These are phyloP conservation scores for Amphiprion ocellaris DNA, from an alignment of 2,113 vertebrate species.

Conservation along the genomic window DNA sequence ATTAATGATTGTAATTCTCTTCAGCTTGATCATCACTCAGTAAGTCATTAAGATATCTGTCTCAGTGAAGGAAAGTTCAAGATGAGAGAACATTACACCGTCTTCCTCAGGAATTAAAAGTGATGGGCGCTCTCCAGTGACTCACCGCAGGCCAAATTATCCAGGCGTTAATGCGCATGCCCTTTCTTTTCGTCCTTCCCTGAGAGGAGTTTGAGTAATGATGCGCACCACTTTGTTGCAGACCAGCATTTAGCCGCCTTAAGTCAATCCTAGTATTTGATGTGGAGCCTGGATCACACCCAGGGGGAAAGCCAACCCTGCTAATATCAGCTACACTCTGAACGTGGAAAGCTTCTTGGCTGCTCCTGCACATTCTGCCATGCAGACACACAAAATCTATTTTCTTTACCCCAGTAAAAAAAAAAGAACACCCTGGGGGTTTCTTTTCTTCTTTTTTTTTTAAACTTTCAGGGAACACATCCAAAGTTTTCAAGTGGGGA, in stretches of 20 bases:
- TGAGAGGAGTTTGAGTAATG: constrained; percentile 64
- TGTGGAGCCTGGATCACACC: constrained; percentile 70
- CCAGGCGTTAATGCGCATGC: constrained; percentile 40
- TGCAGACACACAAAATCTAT: constrained; percentile 48
- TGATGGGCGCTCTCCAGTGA: constrained; percentile 49
- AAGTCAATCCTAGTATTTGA: constrained; percentile 73
- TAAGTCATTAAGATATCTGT: constrained; percentile 32
- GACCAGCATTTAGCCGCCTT: constrained; percentile 59
- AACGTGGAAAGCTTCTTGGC: constrained; percentile 72
- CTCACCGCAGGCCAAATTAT: constrained; percentile 60
- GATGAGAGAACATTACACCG: constrained; percentile 31
- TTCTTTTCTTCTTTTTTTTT: constrained; percentile 43
- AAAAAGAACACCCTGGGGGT: constrained; percentile 61
- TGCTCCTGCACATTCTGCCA: constrained; percentile 29
- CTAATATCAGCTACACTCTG: constrained; percentile 64
- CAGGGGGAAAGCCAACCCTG: constrained; percentile 46
- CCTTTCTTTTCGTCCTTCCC: constrained; percentile 57
- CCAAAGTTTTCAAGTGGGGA: constrained; percentile 64
- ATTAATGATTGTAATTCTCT: constrained; percentile 27
- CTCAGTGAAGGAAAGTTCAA: constrained; percentile 11
- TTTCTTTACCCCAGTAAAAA: constrained; percentile 60
- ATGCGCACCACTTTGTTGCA: constrained; percentile 68
- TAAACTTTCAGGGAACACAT: constrained; percentile 54
- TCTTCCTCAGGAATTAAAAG: constrained; percentile 36
- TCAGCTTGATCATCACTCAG: constrained; percentile 13